Evolutionary conservation across 2,888 invertebrate species (phyloP).

Genomic region (Itoplectis maculator): DNA sequence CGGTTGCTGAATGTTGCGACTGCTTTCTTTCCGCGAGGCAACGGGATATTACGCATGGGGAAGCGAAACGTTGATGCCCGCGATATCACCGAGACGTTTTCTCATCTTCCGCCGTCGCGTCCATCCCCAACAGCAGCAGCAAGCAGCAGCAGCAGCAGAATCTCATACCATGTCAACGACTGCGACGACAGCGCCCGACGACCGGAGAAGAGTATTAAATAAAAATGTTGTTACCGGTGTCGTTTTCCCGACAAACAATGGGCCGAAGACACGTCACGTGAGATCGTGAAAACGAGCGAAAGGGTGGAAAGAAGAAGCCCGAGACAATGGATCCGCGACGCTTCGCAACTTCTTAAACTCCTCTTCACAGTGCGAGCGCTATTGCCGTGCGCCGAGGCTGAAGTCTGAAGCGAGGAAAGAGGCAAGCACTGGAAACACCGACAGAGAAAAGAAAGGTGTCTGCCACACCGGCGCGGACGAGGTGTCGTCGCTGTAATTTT

Average conservation of each 20-base stretch:
- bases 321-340: constrained; percentile 12
- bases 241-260: constrained; percentile 61
- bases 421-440: constrained; percentile 1
- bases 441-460: constrained; percentile 8
- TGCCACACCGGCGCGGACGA: constrained; percentile 12
- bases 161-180: constrained; percentile 36
- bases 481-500: constrained; percentile 33
- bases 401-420: constrained; percentile 15
- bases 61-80: constrained; percentile 44
- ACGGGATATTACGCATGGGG: constrained; percentile 1
- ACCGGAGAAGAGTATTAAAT: constrained; percentile 54
- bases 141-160: neutral
- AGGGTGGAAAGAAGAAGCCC: constrained; percentile 8
- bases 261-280: constrained; percentile 8
- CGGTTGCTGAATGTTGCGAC: constrained; percentile 37
- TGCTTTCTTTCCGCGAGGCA: constrained; percentile 17
- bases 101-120: constrained; percentile 14
- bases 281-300: constrained; percentile 12
- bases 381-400: constrained; percentile 11
- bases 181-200: constrained; percentile 16
- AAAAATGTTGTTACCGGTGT: constrained; percentile 60
- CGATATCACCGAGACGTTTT: constrained; percentile 50
- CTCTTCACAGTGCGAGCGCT: neutral
- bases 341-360: constrained; percentile 50
- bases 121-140: neutral